A percentile compares a stretch with the other conserved stretches of the same genome.
Evolutionary conservation across 2,113 vertebrate species (phyloP).

Genomic region (Notothenia coriiceps): DNA sequence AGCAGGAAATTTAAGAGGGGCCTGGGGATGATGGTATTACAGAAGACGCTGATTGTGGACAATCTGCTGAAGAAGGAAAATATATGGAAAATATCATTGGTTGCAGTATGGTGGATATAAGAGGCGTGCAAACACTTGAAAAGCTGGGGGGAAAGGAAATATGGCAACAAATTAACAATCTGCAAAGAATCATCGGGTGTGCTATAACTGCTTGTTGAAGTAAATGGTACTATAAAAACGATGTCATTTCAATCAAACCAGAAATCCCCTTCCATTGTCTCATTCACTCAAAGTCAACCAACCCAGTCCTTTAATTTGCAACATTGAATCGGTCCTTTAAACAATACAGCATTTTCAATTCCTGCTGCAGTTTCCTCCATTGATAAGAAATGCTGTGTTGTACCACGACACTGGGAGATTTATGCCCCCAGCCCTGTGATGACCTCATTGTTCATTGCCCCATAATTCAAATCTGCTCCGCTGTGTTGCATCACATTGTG

Average conservation of each 20-base stretch:
- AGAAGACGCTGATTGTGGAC: conserved; percentile 73
- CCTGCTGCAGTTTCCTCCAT: conserved; percentile 67
- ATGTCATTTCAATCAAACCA: conserved; percentile 27
- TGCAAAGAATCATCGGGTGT: neutral
- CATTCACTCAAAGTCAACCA: conserved; percentile 18
- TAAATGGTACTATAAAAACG: conserved; percentile 26
- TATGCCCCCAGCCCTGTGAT: conserved; percentile 75
- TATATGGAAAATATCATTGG: conserved; percentile 76
- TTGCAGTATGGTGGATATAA: conserved; percentile 43
- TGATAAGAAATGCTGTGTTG: conserved; percentile 73
- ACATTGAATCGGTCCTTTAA: conserved; percentile 35
- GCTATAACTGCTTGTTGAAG: neutral
- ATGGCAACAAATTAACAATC: conserved; percentile 18
- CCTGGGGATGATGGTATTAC: conserved; percentile 77
- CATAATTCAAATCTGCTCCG: conserved; percentile 81
- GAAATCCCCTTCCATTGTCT: conserved; percentile 71
- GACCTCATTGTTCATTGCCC: conserved; percentile 83
- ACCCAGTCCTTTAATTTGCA: conserved; percentile 32
- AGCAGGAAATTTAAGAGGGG: conserved; percentile 80
- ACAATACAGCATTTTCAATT: conserved; percentile 63
- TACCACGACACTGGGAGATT: conserved; percentile 61
- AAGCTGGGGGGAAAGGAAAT: neutral
- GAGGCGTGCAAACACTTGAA: conserved; percentile 23
- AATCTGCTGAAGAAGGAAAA: conserved; percentile 74
- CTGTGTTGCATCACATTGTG: conserved; percentile 79